Percentiles rank a stretch among this genome's conserved stretches.
phyloP scores from a whole-genome alignment of 2,113 vertebrate species.

The Coreoperca whiteheadi region DNA sequence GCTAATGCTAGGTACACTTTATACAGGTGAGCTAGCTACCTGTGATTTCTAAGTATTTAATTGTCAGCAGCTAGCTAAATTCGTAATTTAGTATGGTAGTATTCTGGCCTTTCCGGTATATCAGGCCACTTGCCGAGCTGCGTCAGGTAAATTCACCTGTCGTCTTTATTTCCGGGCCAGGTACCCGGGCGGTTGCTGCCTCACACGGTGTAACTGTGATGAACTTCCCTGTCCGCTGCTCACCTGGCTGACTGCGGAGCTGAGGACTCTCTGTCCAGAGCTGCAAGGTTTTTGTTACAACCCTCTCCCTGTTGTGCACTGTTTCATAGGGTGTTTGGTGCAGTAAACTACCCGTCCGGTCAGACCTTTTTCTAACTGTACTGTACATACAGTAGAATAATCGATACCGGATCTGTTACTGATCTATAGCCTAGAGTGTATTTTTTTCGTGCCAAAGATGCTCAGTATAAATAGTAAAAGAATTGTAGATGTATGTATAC shows the following conservation, averaged over 20 bases:
- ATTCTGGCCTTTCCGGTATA: background rate
- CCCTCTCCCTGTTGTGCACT: too few species aligned
- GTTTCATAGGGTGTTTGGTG: background rate
- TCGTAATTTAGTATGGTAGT: background rate
- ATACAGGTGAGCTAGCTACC: background rate
- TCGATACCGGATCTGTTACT: background rate
- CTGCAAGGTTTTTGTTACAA: slow-evolving; percentile 47
- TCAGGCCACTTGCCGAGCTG: fast-evolving
- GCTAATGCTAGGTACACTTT: background rate
- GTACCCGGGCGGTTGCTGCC: slow-evolving; percentile 71
- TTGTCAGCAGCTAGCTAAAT: too few species aligned
- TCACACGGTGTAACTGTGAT: slow-evolving; percentile 75
- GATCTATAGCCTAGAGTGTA: too few species aligned
- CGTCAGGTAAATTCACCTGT: slow-evolving; percentile 11
- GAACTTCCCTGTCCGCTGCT: slow-evolving; percentile 84
- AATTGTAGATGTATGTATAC: too few species aligned
- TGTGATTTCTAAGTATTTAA: background rate
- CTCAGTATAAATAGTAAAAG: too few species aligned
- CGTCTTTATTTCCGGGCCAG: slow-evolving; percentile 51
- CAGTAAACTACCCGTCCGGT: background rate
- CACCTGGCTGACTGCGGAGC: slow-evolving; percentile 77
- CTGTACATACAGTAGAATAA: background rate
- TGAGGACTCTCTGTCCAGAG: slow-evolving; percentile 63
- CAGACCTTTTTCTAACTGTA: background rate
- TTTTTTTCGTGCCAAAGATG: too few species aligned